Conservation (phyloP, 2,113 vertebrate genomes). For the Poecilia latipinna region DNA sequence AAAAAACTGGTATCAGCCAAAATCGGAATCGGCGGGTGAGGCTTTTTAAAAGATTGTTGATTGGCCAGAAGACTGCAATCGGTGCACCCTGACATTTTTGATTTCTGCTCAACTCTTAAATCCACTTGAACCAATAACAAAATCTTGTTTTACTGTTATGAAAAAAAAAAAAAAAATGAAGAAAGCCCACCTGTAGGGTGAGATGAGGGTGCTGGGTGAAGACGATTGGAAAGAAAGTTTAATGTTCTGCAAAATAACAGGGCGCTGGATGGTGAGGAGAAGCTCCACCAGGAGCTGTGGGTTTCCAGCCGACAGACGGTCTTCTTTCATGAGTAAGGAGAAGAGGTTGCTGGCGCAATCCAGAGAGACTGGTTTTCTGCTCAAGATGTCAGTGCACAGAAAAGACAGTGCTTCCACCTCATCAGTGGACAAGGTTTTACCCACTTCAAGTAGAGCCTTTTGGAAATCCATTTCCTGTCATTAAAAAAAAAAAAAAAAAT, state of each 20-base stretch:
- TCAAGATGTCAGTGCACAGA: constrained; percentile 74
- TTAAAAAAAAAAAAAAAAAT: background rate
- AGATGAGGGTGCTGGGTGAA: constrained; percentile 24
- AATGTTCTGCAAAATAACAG: constrained; percentile 35
- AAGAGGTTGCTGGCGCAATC: constrained; percentile 60
- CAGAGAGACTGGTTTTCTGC: constrained; percentile 34
- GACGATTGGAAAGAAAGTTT: background rate
- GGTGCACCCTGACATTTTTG: background rate
- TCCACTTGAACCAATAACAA: background rate
- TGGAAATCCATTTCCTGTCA: constrained; percentile 67
- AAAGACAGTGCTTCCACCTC: constrained; percentile 68
- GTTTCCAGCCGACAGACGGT: constrained; percentile 45
- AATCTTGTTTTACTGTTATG: background rate
- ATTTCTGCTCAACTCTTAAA: background rate
- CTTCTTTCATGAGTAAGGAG: constrained; percentile 42
- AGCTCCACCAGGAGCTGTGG: constrained; percentile 72
- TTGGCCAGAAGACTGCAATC: too few relatives aligned
- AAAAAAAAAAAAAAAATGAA: background rate
- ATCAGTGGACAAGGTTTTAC: constrained; percentile 17
- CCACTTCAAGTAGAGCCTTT: constrained; percentile 45
- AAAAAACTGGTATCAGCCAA: too few relatives aligned
- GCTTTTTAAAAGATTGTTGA: too few relatives aligned
- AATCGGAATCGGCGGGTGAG: too few relatives aligned
- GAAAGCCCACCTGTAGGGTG: constrained; percentile 69
- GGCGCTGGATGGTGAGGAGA: constrained; percentile 48